Evolutionary conservation across 2,113 vertebrate genomes (phyloP).

Genomic region (Macrotis lagotis): DNA sequence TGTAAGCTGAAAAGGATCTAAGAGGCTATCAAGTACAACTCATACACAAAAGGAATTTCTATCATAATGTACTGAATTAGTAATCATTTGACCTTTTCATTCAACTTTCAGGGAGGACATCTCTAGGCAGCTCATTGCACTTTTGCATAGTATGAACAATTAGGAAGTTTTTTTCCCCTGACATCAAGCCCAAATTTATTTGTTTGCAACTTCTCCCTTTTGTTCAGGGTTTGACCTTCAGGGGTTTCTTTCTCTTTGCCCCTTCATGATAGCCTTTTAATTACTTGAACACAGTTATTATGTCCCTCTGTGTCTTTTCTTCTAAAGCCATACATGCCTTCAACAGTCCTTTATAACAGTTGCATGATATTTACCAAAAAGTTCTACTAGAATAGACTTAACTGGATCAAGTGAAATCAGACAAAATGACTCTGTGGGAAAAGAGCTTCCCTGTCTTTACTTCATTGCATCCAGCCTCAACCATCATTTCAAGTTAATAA

Average conservation of each 20-base stretch:
- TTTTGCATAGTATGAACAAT: background rate
- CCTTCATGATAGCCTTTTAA: background rate
- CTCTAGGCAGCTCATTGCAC: background rate
- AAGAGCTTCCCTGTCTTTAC: background rate
- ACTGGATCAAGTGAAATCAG: background rate
- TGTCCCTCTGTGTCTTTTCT: background rate
- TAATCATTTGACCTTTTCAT: background rate
- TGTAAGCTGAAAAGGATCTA: background rate
- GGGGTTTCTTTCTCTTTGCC: background rate
- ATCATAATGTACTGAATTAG: background rate
- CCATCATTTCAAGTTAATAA: background rate
- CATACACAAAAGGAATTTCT: background rate
- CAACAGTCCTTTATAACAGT: background rate
- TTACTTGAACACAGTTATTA: background rate
- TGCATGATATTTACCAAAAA: background rate
- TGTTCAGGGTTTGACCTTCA: background rate
- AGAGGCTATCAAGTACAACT: background rate
- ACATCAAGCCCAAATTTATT: background rate
- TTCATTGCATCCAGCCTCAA: background rate
- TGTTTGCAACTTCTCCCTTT: background rate
- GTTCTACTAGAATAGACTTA: background rate
- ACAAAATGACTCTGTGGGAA: background rate
- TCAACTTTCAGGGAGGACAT: background rate
- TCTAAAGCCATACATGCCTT: background rate
- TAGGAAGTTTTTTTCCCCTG: background rate